phyloP scores from a whole-genome alignment of 2,797 vertebrate genomes.

The Peromyscus aztecus region DNA sequence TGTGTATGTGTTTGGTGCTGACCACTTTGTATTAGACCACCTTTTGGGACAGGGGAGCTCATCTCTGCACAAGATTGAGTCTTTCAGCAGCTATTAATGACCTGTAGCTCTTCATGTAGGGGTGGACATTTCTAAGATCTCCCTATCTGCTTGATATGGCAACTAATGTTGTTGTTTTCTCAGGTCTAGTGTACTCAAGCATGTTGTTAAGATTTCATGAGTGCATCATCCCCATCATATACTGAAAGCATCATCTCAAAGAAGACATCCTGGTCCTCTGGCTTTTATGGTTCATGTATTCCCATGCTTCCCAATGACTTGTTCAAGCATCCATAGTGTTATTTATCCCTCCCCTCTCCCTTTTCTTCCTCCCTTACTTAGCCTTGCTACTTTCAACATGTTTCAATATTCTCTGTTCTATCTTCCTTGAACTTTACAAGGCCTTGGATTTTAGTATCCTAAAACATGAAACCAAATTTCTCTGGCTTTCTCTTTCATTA shows the following conservation, averaged over 20 bases:
- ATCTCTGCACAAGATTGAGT: not conserved
- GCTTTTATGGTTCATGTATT: not conserved
- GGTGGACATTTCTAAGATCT: not conserved
- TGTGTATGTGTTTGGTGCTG: not conserved
- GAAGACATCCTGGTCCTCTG: not conserved
- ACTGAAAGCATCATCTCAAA: not conserved
- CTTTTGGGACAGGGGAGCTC: not conserved
- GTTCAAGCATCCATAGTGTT: not conserved
- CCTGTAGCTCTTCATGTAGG: not conserved
- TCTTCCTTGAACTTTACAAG: constrained; percentile 39
- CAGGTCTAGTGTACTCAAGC: too few species aligned
- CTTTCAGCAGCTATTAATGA: not conserved
- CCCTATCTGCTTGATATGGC: too few species aligned
- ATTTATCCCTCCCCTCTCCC: not conserved
- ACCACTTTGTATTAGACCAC: not conserved
- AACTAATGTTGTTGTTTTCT: too few species aligned
- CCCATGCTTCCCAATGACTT: not conserved
- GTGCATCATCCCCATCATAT: not conserved
- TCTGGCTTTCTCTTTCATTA: not conserved
- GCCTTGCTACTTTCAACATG: not conserved
- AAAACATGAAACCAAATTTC: not conserved
- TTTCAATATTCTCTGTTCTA: not conserved
- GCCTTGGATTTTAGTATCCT: not conserved
- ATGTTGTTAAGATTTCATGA: not conserved
- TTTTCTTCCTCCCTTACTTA: not conserved